Base-by-base conservation (phyloP, 2,113 vertebrate species). In the Grantiella picta region DNA sequence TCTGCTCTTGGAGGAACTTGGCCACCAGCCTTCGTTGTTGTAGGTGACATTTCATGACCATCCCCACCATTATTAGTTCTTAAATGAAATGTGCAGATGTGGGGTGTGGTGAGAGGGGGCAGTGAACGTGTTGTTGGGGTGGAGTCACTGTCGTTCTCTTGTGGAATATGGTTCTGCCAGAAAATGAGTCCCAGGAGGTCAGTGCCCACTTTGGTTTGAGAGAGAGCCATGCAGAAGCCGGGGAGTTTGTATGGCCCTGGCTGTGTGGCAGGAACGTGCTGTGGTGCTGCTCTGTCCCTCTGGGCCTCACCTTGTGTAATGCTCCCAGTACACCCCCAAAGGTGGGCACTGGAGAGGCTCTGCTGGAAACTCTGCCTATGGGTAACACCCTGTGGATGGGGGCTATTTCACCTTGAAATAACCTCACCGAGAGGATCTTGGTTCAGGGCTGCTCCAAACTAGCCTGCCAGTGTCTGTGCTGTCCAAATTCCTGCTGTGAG, bases 361-460 rank as follows among this genome's bases (percentile, higher is more conserved):
- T 59, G 64, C 45, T 3, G 18, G 56, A 12, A n/a, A 0, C 3
- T 3, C 38, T 38, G 53, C 45, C 40, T 44, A 15, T 35, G 36
- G 54, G 9, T 59, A 33, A 7, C 59, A 28, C 16, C 5, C 14
- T 24, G 33, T 5, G 15, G 5, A 9, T 27, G 7, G 24, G 18
- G 12, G 27, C 71, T 75, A 4, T 17, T 59, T 28, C 54, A 40
- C 33, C 12, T 50, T 60, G 38, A 68, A 33, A 24, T 27, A 50
- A 35, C 45, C 40, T 57, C 25, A 18, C 2, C 0, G 2, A 15
- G 28, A 50, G 28, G 16, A 29, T 68, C 35, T 61, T 1, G 0
- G 12, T 45, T 57, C 33, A 40, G 52, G 45, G n/a, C 56, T 75
- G 38, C 71, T 45, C 7, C 2, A 3, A 42, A 40, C 42, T 72